A percentile compares a stretch with the other conserved stretches of the same genome.
phyloP scores from a whole-genome alignment of 2,113 vertebrate species.

The Tauraco erythrolophus region DNA sequence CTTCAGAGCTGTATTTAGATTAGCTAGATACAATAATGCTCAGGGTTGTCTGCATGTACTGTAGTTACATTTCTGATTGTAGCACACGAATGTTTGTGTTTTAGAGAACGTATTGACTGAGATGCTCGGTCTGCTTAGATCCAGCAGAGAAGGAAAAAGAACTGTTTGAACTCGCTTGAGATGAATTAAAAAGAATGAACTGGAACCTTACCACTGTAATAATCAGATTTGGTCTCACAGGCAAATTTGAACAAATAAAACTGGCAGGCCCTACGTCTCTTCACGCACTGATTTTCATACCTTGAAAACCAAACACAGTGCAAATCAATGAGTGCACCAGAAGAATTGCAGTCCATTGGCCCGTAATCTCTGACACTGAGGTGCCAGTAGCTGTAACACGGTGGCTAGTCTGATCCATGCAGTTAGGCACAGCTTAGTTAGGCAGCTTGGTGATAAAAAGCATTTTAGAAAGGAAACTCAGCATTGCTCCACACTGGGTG shows the following conservation, averaged over 20 bases:
- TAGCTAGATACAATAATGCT: background rate
- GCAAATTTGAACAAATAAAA: background rate
- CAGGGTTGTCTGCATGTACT: background rate
- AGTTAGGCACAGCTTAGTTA: background rate
- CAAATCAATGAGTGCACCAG: background rate
- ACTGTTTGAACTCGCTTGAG: background rate
- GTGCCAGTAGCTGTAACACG: background rate
- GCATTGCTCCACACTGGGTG: background rate
- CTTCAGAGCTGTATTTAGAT: background rate
- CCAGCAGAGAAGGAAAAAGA: background rate
- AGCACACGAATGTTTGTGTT: background rate
- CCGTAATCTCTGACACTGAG: background rate
- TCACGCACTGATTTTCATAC: background rate
- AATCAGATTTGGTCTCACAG: background rate
- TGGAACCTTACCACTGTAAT: background rate
- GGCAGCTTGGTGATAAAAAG: background rate
- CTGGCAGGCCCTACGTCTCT: accelerated
- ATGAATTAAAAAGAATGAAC: background rate
- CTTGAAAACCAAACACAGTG: background rate
- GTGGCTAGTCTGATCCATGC: background rate
- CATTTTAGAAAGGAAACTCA: background rate
- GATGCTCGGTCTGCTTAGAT: background rate
- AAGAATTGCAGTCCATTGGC: background rate
- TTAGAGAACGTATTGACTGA: background rate
- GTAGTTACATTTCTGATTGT: background rate